phyloP scores from a whole-genome alignment of 2,797 vertebrate genomes.

The Diplodus sargus region DNA sequence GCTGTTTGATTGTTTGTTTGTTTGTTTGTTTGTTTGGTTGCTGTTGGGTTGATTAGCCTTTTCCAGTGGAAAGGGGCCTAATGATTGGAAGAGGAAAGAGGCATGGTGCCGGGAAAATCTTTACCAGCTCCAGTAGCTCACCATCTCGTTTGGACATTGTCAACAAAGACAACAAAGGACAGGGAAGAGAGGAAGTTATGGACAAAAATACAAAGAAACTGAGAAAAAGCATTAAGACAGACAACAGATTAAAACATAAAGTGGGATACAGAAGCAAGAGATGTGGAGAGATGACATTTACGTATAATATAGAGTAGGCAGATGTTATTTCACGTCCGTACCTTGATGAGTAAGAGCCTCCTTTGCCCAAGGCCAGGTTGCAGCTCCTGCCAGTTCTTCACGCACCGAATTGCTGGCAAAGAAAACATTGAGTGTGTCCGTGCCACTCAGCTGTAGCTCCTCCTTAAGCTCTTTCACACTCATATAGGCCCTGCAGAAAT shows the following conservation, averaged over 20 bases:
- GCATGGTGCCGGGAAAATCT: slow-evolving; percentile 70
- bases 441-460: slow-evolving; percentile 89
- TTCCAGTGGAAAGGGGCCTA: slow-evolving; percentile 68
- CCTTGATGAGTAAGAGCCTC: slow-evolving; percentile 94
- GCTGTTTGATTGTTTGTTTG: slow-evolving; percentile 77
- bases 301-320: too few relatives aligned
- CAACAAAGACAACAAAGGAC: slow-evolving; percentile 45
- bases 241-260: background rate
- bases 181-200: slow-evolving; percentile 22
- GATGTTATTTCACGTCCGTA: slow-evolving; percentile 67
- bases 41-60: slow-evolving; percentile 67
- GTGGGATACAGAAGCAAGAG: background rate
- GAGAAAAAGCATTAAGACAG: background rate
- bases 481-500: slow-evolving; percentile 90
- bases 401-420: slow-evolving; percentile 93
- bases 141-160: slow-evolving; percentile 51
- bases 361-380: slow-evolving; percentile 99
- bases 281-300: background rate
- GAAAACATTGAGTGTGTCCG: slow-evolving; percentile 94
- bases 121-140: slow-evolving; percentile 58
- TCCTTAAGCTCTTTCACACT: slow-evolving; percentile 97
- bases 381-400: slow-evolving; percentile 94
- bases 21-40: slow-evolving; percentile 79
- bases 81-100: slow-evolving; percentile 69
- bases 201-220: slow-evolving; percentile 5